Conservation (phyloP, 1,140 invertebrate genomes). For the Leucophenga varia region DNA sequence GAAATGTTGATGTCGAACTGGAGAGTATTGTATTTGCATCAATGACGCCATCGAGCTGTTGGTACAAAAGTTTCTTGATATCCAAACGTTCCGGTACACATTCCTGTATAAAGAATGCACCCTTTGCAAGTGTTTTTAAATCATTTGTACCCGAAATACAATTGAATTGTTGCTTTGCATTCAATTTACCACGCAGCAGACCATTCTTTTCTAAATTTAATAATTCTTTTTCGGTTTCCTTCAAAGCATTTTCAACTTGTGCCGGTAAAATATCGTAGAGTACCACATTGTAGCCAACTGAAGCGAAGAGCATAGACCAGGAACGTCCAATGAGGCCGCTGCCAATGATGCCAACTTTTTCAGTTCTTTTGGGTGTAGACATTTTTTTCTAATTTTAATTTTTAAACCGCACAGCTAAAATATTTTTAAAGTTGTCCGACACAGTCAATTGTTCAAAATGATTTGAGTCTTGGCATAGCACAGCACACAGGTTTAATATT, state of each 20-base stretch:
- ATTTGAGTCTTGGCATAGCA: too few species aligned
- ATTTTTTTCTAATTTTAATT: slow-evolving; percentile 22
- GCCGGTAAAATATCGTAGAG: slow-evolving; percentile 80
- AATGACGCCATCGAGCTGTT: slow-evolving; percentile 73
- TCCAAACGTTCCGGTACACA: slow-evolving; percentile 89
- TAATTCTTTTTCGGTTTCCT: slow-evolving; percentile 74
- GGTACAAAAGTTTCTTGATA: slow-evolving; percentile 80
- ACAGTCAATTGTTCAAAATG: too few species aligned
- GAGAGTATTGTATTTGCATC: slow-evolving; percentile 76
- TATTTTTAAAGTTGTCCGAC: too few species aligned
- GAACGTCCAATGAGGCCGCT: slow-evolving; percentile 90
- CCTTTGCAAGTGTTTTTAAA: slow-evolving; percentile 68
- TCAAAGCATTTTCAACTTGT: slow-evolving; percentile 73
- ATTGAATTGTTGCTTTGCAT: slow-evolving; percentile 71
- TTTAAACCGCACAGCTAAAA: too few species aligned
- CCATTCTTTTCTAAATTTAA: slow-evolving; percentile 69
- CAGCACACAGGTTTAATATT: too few species aligned
- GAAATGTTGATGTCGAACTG: slow-evolving; percentile 88
- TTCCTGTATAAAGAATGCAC: slow-evolving; percentile 80
- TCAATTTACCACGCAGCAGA: slow-evolving; percentile 72
- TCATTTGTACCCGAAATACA: slow-evolving; percentile 73
- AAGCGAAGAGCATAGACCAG: slow-evolving; percentile 94
- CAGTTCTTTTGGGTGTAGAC: slow-evolving; percentile 39
- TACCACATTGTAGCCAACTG: slow-evolving; percentile 83
- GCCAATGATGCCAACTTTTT: slow-evolving; percentile 70